Evolutionary conservation across 2,797 vertebrate genomes (phyloP), one percentile per base, ranked within the genome.

Genomic region (Lepus oiostolus): DNA sequence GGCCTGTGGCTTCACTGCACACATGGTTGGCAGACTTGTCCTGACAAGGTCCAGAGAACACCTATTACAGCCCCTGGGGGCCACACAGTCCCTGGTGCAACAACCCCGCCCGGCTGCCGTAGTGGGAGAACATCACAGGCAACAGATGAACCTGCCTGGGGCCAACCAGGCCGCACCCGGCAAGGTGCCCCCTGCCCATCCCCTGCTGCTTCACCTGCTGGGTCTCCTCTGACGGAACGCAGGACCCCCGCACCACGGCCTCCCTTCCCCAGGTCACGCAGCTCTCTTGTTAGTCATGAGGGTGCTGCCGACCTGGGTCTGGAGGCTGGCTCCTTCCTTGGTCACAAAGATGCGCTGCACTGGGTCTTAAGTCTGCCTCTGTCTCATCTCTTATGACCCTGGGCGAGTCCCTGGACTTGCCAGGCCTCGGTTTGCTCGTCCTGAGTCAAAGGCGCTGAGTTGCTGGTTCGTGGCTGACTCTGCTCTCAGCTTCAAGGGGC

Each of bases 131-230:
- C 32, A 3, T 19, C 10, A 0, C 1, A 6, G 42, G 1, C 7
- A 3, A 14, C 3, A 52, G 47, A 4, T 0, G 2, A 9, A 0
- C 2, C 0, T 3, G 24, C 35, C 28, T 14, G 13, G 0, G 42
- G 42, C 42, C 42, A 47, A 47, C 42, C 42, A 47, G 42, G 42
- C 42, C 42, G 8, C 42, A 30, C 21, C 13, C 22, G 4, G 11
- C 8, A 19, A 2, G 10, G 0, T 9, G 1, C 4, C 14, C 24
- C 6, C 9, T 30, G 54, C 30, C 47, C 5, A 11, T 30, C 7
- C 16, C 52, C 38, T 2, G 0, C 19, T 22, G 8, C 67, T 32
- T 5, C 5, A 1, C 8, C 24, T 7, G 22, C 28, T 12, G 0
- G 2, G 5, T 30, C 63, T 54, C 35, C 28, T 0, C 1, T 13